Evolutionary conservation across 2,113 vertebrate species (phyloP).

Genomic region (Scortum barcoo): DNA sequence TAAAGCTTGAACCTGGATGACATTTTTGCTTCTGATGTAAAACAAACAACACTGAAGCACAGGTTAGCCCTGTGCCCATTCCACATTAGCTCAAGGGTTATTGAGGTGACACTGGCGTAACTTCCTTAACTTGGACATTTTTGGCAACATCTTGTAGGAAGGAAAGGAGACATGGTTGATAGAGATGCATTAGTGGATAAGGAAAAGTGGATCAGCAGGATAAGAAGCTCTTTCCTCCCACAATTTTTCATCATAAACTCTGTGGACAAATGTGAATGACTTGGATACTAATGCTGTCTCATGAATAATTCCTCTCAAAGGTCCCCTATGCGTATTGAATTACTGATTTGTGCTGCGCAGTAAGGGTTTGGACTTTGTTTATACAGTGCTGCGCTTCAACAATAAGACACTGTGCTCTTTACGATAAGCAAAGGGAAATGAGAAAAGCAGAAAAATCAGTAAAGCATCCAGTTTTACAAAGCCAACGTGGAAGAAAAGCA

Average conservation of each 20-base stretch:
- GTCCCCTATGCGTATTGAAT: slow-evolving; percentile 33
- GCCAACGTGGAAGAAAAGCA: neutral
- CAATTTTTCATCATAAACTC: slow-evolving; percentile 43
- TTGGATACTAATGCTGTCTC: slow-evolving; percentile 31
- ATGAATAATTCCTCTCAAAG: slow-evolving; percentile 48
- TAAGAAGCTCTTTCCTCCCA: neutral
- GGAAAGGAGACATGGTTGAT: neutral
- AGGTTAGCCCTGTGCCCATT: neutral
- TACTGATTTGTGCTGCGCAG: neutral
- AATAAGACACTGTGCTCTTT: neutral
- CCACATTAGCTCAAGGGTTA: neutral
- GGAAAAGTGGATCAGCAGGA: slow-evolving; percentile 12
- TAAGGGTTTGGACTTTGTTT: slow-evolving; percentile 19
- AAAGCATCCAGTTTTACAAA: neutral
- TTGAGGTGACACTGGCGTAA: neutral
- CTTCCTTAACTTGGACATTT: neutral
- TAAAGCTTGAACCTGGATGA: neutral
- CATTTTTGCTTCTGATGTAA: neutral
- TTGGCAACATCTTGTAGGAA: neutral
- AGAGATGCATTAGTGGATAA: slow-evolving; percentile 16
- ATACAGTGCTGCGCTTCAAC: neutral
- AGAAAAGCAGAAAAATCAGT: neutral
- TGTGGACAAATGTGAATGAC: slow-evolving; percentile 21
- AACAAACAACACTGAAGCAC: neutral
- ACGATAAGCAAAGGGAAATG: neutral